A percentile compares a stretch with the other conserved stretches of the same genome.
Conservation (phyloP, 2,113 vertebrate genomes). For the Callopanchax toddi region DNA sequence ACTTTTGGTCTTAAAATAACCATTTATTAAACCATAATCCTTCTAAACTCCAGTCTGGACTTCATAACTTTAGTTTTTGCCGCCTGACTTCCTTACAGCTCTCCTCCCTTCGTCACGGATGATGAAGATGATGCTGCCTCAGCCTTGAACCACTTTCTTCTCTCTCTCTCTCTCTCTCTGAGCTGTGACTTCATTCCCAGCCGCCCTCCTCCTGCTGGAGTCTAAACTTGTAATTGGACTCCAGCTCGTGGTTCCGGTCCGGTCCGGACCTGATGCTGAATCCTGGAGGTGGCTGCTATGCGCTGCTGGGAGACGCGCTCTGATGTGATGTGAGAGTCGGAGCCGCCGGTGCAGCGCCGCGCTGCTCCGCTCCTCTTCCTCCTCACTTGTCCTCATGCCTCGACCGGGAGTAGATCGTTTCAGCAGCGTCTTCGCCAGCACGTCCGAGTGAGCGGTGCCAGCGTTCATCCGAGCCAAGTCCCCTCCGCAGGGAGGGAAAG, state of each 20-base stretch:
- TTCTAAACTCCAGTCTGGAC: too few relatives aligned
- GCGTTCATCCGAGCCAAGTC: slow-evolving; percentile 34
- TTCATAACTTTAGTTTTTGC: too few relatives aligned
- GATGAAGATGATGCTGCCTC: too few relatives aligned
- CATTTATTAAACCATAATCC: too few relatives aligned
- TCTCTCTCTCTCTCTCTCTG: too few relatives aligned
- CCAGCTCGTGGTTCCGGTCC: background rate
- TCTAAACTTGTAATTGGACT: background rate
- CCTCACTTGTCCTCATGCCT: slow-evolving; percentile 59
- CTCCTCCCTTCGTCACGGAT: background rate
- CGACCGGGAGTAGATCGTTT: slow-evolving; percentile 46
- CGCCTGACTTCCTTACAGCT: too few relatives aligned
- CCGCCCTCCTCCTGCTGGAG: background rate
- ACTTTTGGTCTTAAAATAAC: too few relatives aligned
- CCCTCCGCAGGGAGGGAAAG: slow-evolving; percentile 27
- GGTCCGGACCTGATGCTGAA: background rate
- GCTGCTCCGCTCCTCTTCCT: slow-evolving; percentile 39
- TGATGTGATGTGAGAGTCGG: slow-evolving; percentile 59
- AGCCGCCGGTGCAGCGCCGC: slow-evolving; percentile 48
- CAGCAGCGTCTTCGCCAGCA: slow-evolving; percentile 20
- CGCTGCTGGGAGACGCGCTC: background rate
- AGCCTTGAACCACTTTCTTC: too few relatives aligned
- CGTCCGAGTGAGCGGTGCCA: slow-evolving; percentile 27
- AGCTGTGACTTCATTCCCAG: background rate
- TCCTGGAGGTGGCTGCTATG: background rate